Base-by-base conservation (phyloP, 2,888 invertebrate species). In the Hyles lineata region DNA sequence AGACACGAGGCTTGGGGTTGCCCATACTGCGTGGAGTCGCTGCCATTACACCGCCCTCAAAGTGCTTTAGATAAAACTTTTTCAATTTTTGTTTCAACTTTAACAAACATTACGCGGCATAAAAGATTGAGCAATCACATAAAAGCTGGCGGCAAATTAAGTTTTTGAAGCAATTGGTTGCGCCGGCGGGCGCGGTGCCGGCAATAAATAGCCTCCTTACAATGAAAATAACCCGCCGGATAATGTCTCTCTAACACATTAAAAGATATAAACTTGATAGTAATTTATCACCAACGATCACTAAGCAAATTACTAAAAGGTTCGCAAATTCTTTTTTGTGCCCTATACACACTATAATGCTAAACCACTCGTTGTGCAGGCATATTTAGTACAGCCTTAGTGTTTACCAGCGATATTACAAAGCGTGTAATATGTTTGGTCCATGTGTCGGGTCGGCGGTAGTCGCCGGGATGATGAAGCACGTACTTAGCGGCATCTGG, bases 11-110 rank as follows among this genome's bases (percentile, higher is more conserved):
- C 19, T 11, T n/a, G 29, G 29, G 29, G 60, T 15, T 9, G 15
- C 25, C 25, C n/a, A 11, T 59, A 23, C 58, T 11, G 21, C 25
- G 25, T 15, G 15, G 63, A n/a, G 63, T 0, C 21, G 50, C 23
- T 35, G 43, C 72, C 71, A 72, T 74, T 75, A 76, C 69, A 60
- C 70, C 75, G 73, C 52, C 76, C 75, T 78, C 74, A 73, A 23
- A 75, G 71, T 72, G 69, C 72, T 70, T 71, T 73, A 73, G 4
- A n/a, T 21, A 7, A 67, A 67, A 50, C 67, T 67, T 67, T 67
- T 67, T 67, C 67, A 67, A 67, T 50, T 67, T 67, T 67, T 67
- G 50, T 67, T 50, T 67, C 6, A 50, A 67, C 23, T 67, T 67
- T 67, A 17, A 23, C 67, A 67, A 67, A 67, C 67, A 67, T 67